Evolutionary conservation across 2,888 invertebrate species (phyloP).

Genomic region (Caenorhabditis macrosperma): DNA sequence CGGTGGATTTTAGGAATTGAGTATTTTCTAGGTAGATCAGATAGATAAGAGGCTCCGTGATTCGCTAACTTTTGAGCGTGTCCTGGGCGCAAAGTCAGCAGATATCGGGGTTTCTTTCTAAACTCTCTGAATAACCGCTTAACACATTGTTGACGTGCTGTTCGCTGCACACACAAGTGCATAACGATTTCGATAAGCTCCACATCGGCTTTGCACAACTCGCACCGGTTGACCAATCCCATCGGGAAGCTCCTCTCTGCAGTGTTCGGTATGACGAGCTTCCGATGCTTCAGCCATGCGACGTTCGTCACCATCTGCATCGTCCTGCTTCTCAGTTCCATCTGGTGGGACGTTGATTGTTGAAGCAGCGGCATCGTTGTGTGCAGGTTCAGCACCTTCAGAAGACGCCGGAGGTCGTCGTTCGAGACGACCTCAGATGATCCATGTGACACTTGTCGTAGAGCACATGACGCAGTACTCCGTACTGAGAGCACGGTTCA

Average conservation of each 20-base stretch:
- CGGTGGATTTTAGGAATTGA: too few species aligned
- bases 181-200: conserved; percentile 12
- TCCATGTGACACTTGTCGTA: conserved; percentile 22
- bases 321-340: background rate
- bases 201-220: conserved; percentile 11
- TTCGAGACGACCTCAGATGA: conserved; percentile 2
- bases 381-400: background rate
- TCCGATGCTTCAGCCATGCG: background rate
- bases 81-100: too few species aligned
- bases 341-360: background rate
- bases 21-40: too few species aligned
- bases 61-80: too few species aligned
- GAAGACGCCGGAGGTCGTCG: conserved; percentile 29
- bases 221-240: conserved; percentile 33
- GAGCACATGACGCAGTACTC: conserved; percentile 23
- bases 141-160: conserved; percentile 5
- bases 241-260: conserved; percentile 19
- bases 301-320: conserved; percentile 22
- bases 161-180: conserved; percentile 6
- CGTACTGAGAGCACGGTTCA: background rate
- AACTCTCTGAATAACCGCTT: too few species aligned
- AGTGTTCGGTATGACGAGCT: background rate
- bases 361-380: conserved; percentile 17
- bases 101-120: too few species aligned
- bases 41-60: too few species aligned